Percentiles rank a stretch among this genome's conserved stretches.
These are phyloP conservation scores for Creontiades dilutus DNA, from an alignment of 2,888 invertebrate species.

Conservation along the genomic window DNA sequence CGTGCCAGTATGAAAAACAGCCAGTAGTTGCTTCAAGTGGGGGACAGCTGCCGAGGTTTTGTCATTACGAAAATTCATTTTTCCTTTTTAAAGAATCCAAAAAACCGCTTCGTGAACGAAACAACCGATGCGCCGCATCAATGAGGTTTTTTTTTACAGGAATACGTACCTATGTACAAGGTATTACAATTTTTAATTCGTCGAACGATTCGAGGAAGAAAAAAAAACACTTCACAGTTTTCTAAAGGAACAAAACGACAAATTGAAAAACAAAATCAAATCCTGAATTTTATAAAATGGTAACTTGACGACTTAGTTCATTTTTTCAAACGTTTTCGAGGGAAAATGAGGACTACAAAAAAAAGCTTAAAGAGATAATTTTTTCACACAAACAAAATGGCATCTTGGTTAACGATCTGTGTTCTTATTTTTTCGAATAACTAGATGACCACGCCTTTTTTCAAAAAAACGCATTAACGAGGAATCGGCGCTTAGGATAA, in stretches of 20 bases:
- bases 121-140: neutral
- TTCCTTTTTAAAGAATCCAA: conserved; percentile 1
- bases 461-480: conserved; percentile 38
- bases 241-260: conserved; percentile 47
- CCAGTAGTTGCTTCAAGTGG: neutral
- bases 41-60: neutral
- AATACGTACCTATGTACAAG: conserved; percentile 43
- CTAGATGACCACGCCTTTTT: conserved; percentile 61
- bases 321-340: conserved; percentile 57
- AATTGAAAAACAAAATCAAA: neutral
- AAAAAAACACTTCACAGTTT: neutral
- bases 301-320: conserved; percentile 68
- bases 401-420: conserved; percentile 68
- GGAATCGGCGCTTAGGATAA: conserved; percentile 44
- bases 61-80: neutral
- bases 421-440: conserved; percentile 51
- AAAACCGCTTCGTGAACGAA: neutral
- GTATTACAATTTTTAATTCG: neutral
- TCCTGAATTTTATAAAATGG: conserved; percentile 55
- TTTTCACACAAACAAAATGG: conserved; percentile 62
- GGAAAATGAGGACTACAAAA: conserved; percentile 49
- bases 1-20: conserved; percentile 63
- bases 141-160: conserved; percentile 25
- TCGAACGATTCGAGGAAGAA: neutral
- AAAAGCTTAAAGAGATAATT: conserved; percentile 31